These are phyloP conservation scores for Ia io DNA, from an alignment of 2,113 vertebrate genomes.

Conservation along the genomic window DNA sequence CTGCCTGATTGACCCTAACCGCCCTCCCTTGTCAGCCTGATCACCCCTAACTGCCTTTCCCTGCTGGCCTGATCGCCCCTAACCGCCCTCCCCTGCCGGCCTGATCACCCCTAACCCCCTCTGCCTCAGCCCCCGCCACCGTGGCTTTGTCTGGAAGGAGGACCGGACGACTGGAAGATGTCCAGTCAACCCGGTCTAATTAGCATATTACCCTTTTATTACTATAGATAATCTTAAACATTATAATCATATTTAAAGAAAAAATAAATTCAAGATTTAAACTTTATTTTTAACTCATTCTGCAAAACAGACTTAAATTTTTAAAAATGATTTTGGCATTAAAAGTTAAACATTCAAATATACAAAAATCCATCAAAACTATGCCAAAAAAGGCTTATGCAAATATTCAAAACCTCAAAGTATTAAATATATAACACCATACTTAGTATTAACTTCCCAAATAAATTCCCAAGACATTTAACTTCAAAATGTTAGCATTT, in stretches of 20 bases:
- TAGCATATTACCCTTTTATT: background rate
- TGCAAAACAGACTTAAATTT: background rate
- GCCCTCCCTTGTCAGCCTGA: no score
- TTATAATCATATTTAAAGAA: background rate
- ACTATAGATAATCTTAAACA: conserved; percentile 17
- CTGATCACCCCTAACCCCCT: no score
- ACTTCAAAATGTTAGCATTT: conserved; percentile 12
- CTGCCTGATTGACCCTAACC: no score
- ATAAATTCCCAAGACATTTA: conserved; percentile 15
- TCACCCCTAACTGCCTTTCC: no score
- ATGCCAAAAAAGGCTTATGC: background rate
- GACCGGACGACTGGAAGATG: no score
- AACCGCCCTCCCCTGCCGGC: no score
- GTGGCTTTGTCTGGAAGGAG: no score
- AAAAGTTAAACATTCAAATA: conserved; percentile 20
- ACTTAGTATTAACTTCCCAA: background rate
- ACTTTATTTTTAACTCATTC: conserved; percentile 1
- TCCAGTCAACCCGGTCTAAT: no score
- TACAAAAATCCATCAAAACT: background rate
- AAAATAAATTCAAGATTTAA: conserved; percentile 18
- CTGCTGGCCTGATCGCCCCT: no score
- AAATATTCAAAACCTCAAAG: conserved; percentile 10
- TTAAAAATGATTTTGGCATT: background rate
- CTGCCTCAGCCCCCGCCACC: no score
- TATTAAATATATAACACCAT: background rate